Percentiles rank a stretch among this genome's conserved stretches.
These are phyloP conservation scores for Apeltes quadracus DNA, from an alignment of 2,113 vertebrate species.

Conservation along the genomic window DNA sequence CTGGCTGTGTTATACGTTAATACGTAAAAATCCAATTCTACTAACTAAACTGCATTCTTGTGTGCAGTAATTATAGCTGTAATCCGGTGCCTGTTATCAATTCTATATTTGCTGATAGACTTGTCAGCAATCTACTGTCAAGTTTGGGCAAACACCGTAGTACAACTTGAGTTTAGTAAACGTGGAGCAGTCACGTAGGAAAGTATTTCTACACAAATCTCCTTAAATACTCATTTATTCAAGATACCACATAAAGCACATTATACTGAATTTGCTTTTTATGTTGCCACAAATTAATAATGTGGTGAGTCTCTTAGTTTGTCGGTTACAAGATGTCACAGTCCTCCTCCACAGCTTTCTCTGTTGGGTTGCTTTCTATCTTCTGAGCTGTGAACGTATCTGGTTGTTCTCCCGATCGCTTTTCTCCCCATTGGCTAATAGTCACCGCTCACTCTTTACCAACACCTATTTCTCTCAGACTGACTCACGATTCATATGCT, in stretches of 20 bases:
- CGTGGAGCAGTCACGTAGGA: neutral
- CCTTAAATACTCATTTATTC: neutral
- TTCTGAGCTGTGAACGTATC: slow-evolving; percentile 46
- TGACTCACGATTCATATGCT: slow-evolving; percentile 55
- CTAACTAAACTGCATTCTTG: slow-evolving; percentile 23
- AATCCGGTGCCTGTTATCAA: neutral
- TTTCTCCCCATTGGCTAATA: slow-evolving; percentile 37
- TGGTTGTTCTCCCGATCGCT: slow-evolving; percentile 41
- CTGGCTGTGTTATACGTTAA: slow-evolving; percentile 18
- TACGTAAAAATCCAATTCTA: slow-evolving; percentile 10
- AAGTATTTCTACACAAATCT: neutral
- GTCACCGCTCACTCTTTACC: slow-evolving; percentile 39
- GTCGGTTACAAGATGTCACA: slow-evolving; percentile 59
- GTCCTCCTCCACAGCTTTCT: slow-evolving; percentile 47
- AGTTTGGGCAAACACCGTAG: neutral
- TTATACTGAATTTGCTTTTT: neutral
- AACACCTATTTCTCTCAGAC: slow-evolving; percentile 43
- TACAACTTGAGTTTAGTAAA: neutral
- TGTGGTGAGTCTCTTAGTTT: slow-evolving; percentile 27
- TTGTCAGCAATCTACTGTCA: slow-evolving; percentile 27
- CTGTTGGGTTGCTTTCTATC: slow-evolving; percentile 58
- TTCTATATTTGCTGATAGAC: slow-evolving; percentile 7
- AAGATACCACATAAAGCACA: neutral
- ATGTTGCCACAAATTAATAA: neutral
- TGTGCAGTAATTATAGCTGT: neutral